These are phyloP conservation scores for Erpetoichthys calabaricus DNA, from an alignment of 2,797 vertebrate species.

Conservation along the genomic window DNA sequence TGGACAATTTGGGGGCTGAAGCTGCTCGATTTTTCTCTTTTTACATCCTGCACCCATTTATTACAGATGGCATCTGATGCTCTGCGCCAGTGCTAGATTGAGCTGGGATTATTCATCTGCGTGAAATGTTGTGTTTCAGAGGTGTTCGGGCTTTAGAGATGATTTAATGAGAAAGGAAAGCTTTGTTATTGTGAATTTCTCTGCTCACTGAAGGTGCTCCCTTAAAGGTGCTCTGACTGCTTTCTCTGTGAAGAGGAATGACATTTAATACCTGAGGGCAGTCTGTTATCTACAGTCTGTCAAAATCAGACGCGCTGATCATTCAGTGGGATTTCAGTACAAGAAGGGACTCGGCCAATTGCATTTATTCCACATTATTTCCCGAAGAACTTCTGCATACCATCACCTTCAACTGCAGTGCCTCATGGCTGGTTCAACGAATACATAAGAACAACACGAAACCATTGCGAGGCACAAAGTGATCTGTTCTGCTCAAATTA, in stretches of 20 bases:
- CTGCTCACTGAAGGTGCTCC: constrained; percentile 67
- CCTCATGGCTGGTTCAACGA: too few species aligned
- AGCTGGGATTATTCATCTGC: constrained; percentile 52
- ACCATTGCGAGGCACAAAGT: too few species aligned
- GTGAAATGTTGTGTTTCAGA: constrained; percentile 48
- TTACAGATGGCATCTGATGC: constrained; percentile 53
- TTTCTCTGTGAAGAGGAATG: constrained; percentile 58
- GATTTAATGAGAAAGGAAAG: constrained; percentile 60
- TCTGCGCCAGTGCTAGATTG: constrained; percentile 46
- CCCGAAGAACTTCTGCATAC: too few species aligned
- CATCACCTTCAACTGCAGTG: too few species aligned
- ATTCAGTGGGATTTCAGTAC: constrained; percentile 59
- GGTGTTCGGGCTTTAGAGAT: constrained; percentile 43
- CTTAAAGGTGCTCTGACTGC: constrained; percentile 45
- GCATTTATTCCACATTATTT: constrained; percentile 43
- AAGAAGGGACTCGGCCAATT: constrained; percentile 40
- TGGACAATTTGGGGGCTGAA: constrained; percentile 2
- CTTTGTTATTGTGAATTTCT: constrained; percentile 68
- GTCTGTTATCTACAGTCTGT: constrained; percentile 76
- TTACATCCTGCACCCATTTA: constrained; percentile 42
- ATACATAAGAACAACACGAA: too few species aligned
- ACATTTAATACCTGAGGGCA: constrained; percentile 76
- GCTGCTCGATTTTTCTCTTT: constrained; percentile 9
- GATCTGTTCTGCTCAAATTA: too few species aligned
- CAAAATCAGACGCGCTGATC: constrained; percentile 70